phyloP scores from a whole-genome alignment of 2,113 vertebrate genomes.

The Sinocyclocheilus maitianheensis region DNA sequence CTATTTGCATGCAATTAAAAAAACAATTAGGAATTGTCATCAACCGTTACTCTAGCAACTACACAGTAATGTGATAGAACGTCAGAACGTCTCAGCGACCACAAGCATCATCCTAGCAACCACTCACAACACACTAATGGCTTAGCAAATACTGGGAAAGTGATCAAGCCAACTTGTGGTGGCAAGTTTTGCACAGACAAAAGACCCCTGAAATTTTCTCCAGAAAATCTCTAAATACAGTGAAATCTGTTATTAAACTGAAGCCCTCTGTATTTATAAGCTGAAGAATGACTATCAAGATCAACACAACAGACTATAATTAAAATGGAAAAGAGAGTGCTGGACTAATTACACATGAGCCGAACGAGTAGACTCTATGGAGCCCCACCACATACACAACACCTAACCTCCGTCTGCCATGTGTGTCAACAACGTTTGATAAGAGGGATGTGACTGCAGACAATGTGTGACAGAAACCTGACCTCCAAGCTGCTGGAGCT shows the following conservation, averaged over 20 bases:
- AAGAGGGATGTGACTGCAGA: conserved; percentile 14
- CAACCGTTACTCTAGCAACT: not conserved
- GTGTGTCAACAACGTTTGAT: not conserved
- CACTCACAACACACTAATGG: not conserved
- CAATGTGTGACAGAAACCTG: conserved; percentile 3
- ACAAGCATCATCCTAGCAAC: not conserved
- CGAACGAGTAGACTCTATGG: conserved; percentile 11
- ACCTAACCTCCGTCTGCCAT: not conserved
- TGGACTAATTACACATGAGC: conserved; percentile 11
- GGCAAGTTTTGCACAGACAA: not conserved
- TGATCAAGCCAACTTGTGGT: not conserved
- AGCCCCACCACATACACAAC: not conserved
- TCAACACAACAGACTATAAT: not conserved
- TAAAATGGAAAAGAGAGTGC: conserved; percentile 1
- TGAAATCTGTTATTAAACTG: not conserved
- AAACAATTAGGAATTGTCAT: no score
- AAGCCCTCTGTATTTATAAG: not conserved
- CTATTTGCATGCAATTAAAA: no score
- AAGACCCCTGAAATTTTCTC: not conserved
- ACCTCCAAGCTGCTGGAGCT: not conserved
- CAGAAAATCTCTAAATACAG: not conserved
- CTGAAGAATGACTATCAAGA: not conserved
- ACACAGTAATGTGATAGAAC: no score
- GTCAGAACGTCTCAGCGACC: no score
- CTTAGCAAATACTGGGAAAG: not conserved